Percentiles rank a stretch among this genome's conserved stretches.
phyloP scores from a whole-genome alignment of 2,797 vertebrate species.

The Ficedula albicollis region DNA sequence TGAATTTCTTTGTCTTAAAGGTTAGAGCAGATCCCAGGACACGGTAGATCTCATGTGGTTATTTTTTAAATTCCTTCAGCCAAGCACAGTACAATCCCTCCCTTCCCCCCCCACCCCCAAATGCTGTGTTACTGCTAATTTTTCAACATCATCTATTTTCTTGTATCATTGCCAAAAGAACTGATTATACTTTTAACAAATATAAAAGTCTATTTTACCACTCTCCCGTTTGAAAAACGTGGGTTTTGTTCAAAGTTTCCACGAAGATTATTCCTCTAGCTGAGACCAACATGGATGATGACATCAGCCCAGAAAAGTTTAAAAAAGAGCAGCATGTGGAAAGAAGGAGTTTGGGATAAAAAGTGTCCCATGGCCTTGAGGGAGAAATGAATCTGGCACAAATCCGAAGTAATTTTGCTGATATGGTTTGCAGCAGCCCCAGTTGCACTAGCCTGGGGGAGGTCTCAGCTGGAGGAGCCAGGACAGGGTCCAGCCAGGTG shows the following conservation, averaged over 20 bases:
- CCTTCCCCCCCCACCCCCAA: fast-evolving
- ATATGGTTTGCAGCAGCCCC: not conserved
- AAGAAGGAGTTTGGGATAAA: slow-evolving; percentile 11
- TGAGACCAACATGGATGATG: slow-evolving; percentile 7
- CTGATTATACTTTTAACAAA: not conserved
- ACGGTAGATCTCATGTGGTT: not conserved
- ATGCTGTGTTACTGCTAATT: not conserved
- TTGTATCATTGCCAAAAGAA: not conserved
- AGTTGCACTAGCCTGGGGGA: not conserved
- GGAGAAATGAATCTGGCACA: not conserved
- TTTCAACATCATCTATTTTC: not conserved
- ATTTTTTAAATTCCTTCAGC: not conserved
- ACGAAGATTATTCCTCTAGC: not conserved
- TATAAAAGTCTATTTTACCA: not conserved
- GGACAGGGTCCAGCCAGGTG: not conserved
- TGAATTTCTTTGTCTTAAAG: not conserved
- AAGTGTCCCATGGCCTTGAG: not conserved
- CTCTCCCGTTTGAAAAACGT: not conserved
- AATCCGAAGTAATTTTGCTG: not conserved
- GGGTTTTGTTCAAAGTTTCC: slow-evolving; percentile 51
- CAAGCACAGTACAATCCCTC: not conserved
- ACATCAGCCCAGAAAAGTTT: slow-evolving; percentile 18
- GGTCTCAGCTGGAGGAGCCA: not conserved
- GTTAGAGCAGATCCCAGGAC: not conserved
- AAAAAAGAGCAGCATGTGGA: not conserved